Evolutionary conservation across 2,113 vertebrate genomes (phyloP).

Genomic region (Balaeniceps rex): DNA sequence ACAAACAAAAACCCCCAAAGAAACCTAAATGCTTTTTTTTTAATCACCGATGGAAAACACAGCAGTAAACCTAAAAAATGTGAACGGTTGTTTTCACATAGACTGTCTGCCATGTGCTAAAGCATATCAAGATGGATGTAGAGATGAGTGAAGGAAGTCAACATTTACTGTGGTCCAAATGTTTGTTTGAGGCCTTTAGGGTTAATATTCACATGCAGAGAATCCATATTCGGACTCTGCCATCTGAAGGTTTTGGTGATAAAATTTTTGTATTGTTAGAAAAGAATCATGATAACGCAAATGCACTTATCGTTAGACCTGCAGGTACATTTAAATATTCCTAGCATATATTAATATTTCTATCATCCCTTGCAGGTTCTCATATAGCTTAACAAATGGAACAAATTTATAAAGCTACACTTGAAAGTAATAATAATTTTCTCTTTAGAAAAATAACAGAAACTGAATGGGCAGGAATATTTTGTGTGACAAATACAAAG

Average conservation of each 20-base stretch:
- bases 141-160: background rate
- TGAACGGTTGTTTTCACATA: background rate
- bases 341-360: background rate
- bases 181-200: background rate
- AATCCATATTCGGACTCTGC: background rate
- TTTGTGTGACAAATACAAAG: background rate
- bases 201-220: background rate
- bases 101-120: background rate
- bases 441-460: background rate
- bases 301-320: background rate
- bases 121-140: background rate
- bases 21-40: background rate
- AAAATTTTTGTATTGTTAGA: background rate
- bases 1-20: background rate
- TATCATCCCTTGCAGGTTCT: background rate
- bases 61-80: background rate
- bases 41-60: background rate
- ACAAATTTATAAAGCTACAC: background rate
- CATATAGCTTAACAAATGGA: background rate
- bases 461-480: background rate
- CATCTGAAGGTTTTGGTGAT: background rate
- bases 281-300: background rate
- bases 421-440: background rate
- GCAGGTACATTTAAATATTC: constrained; percentile 3
- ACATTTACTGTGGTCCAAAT: background rate